Percentiles rank a stretch among this genome's conserved stretches.
These are phyloP conservation scores for Dasysyrphus tricinctus DNA, from an alignment of 2,888 invertebrate genomes.

Conservation along the genomic window DNA sequence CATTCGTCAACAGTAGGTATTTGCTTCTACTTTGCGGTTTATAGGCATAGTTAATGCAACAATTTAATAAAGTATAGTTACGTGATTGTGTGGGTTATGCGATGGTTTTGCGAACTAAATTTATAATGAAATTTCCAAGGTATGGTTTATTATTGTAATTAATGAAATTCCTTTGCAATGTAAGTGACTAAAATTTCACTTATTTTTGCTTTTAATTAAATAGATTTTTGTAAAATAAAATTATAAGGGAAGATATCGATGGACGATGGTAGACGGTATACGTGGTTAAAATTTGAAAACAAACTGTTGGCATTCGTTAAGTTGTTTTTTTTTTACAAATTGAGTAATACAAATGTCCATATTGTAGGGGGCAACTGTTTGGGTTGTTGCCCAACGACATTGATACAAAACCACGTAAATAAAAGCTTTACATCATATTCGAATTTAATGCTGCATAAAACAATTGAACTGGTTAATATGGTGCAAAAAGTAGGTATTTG, in stretches of 20 bases:
- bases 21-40: slow-evolving; percentile 18
- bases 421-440: slow-evolving; percentile 20
- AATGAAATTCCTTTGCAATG: not conserved
- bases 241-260: not conserved
- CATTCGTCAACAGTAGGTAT: slow-evolving; percentile 7
- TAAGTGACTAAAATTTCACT: not conserved
- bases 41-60: not conserved
- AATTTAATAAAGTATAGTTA: slow-evolving; percentile 29
- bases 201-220: slow-evolving; percentile 18
- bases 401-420: slow-evolving; percentile 1
- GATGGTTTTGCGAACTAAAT: slow-evolving; percentile 19
- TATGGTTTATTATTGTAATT: not conserved
- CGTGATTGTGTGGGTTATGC: slow-evolving; percentile 28
- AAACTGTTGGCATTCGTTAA: not conserved
- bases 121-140: slow-evolving; percentile 11
- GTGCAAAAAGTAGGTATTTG: not conserved
- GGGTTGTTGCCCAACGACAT: slow-evolving; percentile 30
- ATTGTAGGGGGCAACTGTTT: not conserved
- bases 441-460: slow-evolving; percentile 31
- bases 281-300: slow-evolving; percentile 22
- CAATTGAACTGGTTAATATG: slow-evolving; percentile 35
- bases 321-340: not conserved
- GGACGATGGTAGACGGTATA: not conserved
- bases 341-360: slow-evolving; percentile 8
- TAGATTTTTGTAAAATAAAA: not conserved